Conservation (phyloP, 1,140 invertebrate genomes). For the Drosophila lowei region DNA sequence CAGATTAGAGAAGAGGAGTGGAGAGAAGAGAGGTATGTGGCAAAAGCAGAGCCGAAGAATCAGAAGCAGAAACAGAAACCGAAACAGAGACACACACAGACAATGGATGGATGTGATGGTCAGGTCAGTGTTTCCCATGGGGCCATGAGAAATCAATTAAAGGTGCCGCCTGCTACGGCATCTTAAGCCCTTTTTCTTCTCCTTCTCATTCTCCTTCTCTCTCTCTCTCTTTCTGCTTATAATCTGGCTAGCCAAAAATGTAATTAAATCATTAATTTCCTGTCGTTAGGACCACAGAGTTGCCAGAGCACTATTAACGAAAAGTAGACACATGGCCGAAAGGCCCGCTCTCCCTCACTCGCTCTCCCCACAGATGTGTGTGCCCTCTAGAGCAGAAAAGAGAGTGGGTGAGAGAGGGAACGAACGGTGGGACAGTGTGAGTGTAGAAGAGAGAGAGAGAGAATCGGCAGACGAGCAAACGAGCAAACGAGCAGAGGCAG, state of each 20-base stretch:
- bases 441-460: background rate
- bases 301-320: conserved; percentile 31
- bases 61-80: background rate
- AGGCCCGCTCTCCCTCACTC: no score
- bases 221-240: no score
- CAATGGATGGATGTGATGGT: no score
- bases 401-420: background rate
- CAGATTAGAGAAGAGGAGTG: conserved; percentile 7
- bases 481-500: background rate
- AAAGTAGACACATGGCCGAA: conserved; percentile 1
- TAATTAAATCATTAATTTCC: conserved; percentile 79
- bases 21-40: no score
- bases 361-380: no score
- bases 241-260: conserved; percentile 34
- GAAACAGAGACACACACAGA: background rate
- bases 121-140: conserved; percentile 55
- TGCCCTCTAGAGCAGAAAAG: no score
- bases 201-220: background rate
- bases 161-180: conserved; percentile 33
- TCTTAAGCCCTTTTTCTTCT: conserved; percentile 9
- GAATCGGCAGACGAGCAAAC: background rate
- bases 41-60: background rate
- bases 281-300: conserved; percentile 52
- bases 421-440: background rate
- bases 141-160: conserved; percentile 65